phyloP scores from a whole-genome alignment of 2,888 invertebrate species.

The Drosophila prolongata region DNA sequence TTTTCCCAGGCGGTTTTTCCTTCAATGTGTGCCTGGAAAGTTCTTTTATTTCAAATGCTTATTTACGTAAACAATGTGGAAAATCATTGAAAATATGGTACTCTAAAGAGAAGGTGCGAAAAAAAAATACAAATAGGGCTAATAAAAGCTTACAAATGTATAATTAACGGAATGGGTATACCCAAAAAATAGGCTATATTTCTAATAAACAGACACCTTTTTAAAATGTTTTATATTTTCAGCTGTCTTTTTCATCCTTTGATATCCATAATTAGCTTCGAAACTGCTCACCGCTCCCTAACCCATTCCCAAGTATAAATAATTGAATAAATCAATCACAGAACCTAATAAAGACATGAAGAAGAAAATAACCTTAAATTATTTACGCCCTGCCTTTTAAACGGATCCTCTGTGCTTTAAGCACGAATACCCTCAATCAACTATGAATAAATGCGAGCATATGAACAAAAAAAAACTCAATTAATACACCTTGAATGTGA shows the following conservation, averaged over 20 bases:
- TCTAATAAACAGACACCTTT: too few species aligned
- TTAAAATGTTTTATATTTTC: neutral
- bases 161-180: neutral
- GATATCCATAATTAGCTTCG: neutral
- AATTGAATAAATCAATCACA: slow-evolving; percentile 38
- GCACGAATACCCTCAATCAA: slow-evolving; percentile 38
- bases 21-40: slow-evolving; percentile 15
- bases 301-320: slow-evolving; percentile 7
- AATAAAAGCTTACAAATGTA: slow-evolving; percentile 6
- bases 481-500: slow-evolving; percentile 65
- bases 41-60: slow-evolving; percentile 51
- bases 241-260: neutral
- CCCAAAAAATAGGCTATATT: neutral
- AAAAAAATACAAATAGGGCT: slow-evolving; percentile 29
- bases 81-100: slow-evolving; percentile 59
- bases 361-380: slow-evolving; percentile 20
- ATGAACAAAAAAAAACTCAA: slow-evolving; percentile 46
- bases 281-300: too few species aligned
- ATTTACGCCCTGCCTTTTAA: slow-evolving; percentile 27
- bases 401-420: neutral
- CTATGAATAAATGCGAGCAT: slow-evolving; percentile 37
- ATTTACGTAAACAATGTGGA: slow-evolving; percentile 70
- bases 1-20: slow-evolving; percentile 13
- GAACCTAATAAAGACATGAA: slow-evolving; percentile 27
- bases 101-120: slow-evolving; percentile 28